phyloP scores from a whole-genome alignment of 2,888 invertebrate genomes.

The Allolobophora icterica region DNA sequence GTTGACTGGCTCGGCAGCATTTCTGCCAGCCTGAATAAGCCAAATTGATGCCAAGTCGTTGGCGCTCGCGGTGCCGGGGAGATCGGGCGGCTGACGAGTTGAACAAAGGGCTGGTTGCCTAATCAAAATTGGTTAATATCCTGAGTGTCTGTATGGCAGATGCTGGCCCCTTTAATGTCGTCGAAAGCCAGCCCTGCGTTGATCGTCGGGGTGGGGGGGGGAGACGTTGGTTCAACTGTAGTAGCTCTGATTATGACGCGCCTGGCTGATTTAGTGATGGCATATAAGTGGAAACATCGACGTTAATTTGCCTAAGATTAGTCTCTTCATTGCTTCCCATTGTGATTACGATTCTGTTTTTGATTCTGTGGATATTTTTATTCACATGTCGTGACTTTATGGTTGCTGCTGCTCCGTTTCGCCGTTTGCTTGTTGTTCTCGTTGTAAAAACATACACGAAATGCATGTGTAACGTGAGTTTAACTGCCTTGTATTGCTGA shows the following conservation, averaged over 20 bases:
- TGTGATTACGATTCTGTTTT: not conserved
- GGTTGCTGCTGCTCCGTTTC: not conserved
- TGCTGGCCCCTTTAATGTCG: not conserved
- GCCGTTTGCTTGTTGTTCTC: no score
- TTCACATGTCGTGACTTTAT: not conserved
- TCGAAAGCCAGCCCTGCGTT: not conserved
- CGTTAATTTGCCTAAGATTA: not conserved
- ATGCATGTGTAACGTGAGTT: no score
- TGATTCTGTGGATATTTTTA: slow-evolving; percentile 14
- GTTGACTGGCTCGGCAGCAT: not conserved
- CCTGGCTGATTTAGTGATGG: not conserved
- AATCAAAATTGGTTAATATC: slow-evolving; percentile 17
- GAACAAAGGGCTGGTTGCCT: not conserved
- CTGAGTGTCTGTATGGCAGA: slow-evolving; percentile 11
- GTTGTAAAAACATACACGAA: no score
- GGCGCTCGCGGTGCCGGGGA: not conserved
- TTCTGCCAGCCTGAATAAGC: not conserved
- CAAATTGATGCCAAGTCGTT: not conserved
- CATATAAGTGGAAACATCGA: not conserved
- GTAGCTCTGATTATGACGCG: slow-evolving; percentile 11
- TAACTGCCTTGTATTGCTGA: no score
- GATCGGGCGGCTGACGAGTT: not conserved
- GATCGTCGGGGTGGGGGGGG: not conserved
- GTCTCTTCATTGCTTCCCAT: not conserved
- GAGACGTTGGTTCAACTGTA: not conserved